Conservation (phyloP, 2,888 invertebrate species). For the Microctonus brassicae region DNA sequence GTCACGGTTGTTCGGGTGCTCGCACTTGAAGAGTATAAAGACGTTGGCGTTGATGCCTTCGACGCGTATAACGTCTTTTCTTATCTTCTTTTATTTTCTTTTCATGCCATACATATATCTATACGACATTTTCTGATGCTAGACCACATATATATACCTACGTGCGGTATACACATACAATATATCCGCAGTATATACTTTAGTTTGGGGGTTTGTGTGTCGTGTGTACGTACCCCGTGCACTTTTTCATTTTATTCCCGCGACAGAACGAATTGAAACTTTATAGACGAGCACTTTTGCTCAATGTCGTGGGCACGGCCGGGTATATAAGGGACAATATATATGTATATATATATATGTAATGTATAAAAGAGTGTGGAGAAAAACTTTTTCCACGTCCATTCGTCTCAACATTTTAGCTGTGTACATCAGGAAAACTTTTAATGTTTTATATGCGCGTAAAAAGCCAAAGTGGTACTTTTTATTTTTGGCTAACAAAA, state of each 20-base stretch:
- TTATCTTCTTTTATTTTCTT: conserved; percentile 15
- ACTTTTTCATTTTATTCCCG: not conserved
- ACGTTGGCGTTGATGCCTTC: conserved; percentile 4
- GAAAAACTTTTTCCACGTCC: not conserved
- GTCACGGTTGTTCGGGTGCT: not conserved
- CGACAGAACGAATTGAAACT: not conserved
- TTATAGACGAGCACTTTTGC: conserved; percentile 3
- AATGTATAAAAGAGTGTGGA: not conserved
- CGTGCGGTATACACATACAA: too few species aligned
- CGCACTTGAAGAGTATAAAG: conserved; percentile 1
- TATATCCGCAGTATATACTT: not conserved
- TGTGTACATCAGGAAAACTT: not conserved
- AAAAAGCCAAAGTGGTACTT: not conserved
- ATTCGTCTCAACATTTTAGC: not conserved
- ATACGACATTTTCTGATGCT: not conserved
- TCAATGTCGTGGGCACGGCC: not conserved
- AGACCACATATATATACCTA: not conserved
- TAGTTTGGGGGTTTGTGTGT: not conserved
- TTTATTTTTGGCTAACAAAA: not conserved
- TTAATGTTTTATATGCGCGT: not conserved
- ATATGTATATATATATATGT: not conserved
- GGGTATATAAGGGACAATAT: too few species aligned
- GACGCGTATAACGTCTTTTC: conserved; percentile 14
- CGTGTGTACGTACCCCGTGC: not conserved
- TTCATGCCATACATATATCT: not conserved